phyloP scores from a whole-genome alignment of 2,113 vertebrate genomes.

The Chinchilla lanigera region DNA sequence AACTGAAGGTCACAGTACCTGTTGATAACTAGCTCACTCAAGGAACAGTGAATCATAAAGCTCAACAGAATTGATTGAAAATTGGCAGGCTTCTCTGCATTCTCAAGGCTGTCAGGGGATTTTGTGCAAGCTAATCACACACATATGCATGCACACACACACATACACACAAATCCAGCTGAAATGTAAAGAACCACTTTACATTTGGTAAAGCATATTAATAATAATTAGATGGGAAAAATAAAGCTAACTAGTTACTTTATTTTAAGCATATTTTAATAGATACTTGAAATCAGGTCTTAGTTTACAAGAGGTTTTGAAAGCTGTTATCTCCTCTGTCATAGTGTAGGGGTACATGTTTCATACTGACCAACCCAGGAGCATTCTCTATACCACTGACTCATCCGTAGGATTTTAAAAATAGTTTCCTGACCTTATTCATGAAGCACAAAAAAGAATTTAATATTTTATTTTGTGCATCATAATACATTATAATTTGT shows the following conservation, averaged over 20 bases:
- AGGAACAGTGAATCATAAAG: slow-evolving; percentile 45
- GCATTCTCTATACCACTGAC: not conserved
- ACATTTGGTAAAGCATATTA: slow-evolving; percentile 28
- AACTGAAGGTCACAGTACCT: slow-evolving; percentile 20
- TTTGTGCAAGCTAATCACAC: slow-evolving; percentile 64
- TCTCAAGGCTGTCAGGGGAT: slow-evolving; percentile 9
- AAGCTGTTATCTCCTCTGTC: not conserved
- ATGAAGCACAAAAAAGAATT: slow-evolving; percentile 20
- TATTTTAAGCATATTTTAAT: slow-evolving; percentile 51
- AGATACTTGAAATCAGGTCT: not conserved
- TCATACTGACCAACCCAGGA: not conserved
- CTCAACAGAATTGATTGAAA: slow-evolving; percentile 54
- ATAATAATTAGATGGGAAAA: not conserved
- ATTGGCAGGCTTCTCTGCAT: slow-evolving; percentile 48
- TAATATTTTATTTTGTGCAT: slow-evolving; percentile 52
- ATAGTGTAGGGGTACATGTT: not conserved
- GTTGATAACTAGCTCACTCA: slow-evolving; percentile 12
- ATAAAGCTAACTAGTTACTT: slow-evolving; percentile 16
- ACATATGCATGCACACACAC: not conserved
- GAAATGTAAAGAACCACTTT: slow-evolving; percentile 34
- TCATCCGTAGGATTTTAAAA: not conserved
- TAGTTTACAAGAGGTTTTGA: not conserved
- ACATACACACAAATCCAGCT: not conserved
- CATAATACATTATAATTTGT: too few relatives aligned
- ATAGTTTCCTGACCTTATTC: not conserved